phyloP scores from a whole-genome alignment of 2,797 vertebrate species.

The Sebastes minor region DNA sequence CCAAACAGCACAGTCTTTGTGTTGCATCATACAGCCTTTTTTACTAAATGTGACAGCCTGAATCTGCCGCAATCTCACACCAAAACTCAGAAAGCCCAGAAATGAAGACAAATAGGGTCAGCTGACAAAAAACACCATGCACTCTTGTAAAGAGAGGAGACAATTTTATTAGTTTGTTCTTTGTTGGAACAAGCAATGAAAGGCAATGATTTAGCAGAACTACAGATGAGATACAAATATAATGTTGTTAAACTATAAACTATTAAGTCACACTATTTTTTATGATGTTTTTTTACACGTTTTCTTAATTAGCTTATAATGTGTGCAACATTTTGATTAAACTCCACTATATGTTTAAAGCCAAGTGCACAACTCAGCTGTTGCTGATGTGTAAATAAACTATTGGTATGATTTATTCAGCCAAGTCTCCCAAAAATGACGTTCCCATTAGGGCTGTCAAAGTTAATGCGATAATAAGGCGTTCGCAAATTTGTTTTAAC shows the following conservation, averaged over 20 bases:
- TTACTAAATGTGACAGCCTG: conserved; percentile 28
- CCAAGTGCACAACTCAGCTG: neutral
- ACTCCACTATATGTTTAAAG: neutral
- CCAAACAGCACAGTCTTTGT: conserved; percentile 40
- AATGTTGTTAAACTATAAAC: neutral
- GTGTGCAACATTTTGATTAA: neutral
- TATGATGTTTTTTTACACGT: neutral
- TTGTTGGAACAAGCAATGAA: neutral
- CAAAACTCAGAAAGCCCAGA: neutral
- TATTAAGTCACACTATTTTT: neutral
- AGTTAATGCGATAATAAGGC: too few relatives aligned
- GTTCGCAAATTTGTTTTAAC: too few relatives aligned
- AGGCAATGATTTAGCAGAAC: neutral
- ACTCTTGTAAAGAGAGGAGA: neutral
- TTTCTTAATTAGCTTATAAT: neutral
- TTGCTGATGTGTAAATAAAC: neutral
- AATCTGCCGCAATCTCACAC: conserved; percentile 21
- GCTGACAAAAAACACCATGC: neutral
- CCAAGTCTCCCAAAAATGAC: too few relatives aligned
- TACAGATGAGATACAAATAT: neutral
- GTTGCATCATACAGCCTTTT: conserved; percentile 34
- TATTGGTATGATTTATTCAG: neutral
- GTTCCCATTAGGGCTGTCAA: too few relatives aligned
- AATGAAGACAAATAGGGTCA: neutral
- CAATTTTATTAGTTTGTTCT: neutral